These are phyloP conservation scores for Caradrina clavipalpis DNA, from an alignment of 2,888 invertebrate genomes.

Conservation along the genomic window DNA sequence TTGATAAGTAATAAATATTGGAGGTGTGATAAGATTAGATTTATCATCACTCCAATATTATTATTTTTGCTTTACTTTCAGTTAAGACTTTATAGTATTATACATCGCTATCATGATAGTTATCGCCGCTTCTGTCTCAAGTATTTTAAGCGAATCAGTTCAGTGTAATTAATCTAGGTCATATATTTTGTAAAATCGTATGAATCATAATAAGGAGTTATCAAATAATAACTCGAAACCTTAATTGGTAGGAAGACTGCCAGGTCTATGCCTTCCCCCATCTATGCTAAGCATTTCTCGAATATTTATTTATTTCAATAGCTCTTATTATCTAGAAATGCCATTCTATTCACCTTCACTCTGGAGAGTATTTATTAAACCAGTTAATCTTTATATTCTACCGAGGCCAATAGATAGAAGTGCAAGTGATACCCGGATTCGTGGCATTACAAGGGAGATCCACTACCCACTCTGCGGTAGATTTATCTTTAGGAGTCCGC, in stretches of 20 bases:
- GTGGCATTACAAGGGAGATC: conserved; percentile 10
- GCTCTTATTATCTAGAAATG: not conserved
- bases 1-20: conserved; percentile 32
- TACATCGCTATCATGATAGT: conserved; percentile 23
- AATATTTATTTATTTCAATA: conserved; percentile 13
- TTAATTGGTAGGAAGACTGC: not conserved
- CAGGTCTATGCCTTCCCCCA: conserved; percentile 4
- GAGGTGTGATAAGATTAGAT: conserved; percentile 47
- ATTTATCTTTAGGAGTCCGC: conserved; percentile 30
- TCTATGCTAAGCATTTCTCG: conserved; percentile 3
- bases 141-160: conserved; percentile 14
- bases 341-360: conserved; percentile 3
- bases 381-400: conserved; percentile 15
- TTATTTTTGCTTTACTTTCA: conserved; percentile 28
- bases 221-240: too few species aligned
- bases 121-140: conserved; percentile 12
- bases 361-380: conserved; percentile 3
- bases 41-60: conserved; percentile 32
- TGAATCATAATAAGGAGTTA: not conserved
- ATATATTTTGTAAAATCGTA: not conserved
- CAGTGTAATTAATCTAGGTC: conserved; percentile 28
- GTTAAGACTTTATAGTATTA: conserved; percentile 13
- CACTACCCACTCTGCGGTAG: conserved; percentile 6
- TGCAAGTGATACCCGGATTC: conserved; percentile 31
- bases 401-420: conserved; percentile 6